Conservation (phyloP, 2,113 vertebrate genomes). For the Piaya cayana region DNA sequence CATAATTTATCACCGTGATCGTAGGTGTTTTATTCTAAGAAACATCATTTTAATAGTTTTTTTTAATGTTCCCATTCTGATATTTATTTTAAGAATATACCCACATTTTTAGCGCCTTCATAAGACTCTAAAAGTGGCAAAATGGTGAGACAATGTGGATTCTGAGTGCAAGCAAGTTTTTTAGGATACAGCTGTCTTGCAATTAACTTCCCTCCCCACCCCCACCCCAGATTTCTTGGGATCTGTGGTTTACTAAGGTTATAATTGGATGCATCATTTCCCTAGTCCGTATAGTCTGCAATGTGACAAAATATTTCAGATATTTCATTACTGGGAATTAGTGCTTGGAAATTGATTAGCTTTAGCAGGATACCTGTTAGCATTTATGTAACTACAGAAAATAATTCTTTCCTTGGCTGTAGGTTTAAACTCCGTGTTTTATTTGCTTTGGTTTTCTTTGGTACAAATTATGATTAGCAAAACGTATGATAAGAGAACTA, state of each 20-base stretch:
- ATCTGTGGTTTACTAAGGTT: background rate
- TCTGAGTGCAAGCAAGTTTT: background rate
- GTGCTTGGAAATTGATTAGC: background rate
- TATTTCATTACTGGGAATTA: background rate
- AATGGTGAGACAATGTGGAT: background rate
- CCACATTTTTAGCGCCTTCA: fast-evolving
- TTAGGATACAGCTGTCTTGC: background rate
- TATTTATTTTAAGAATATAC: background rate
- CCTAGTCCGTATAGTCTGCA: background rate
- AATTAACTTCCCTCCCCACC: background rate
- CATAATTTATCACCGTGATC: background rate
- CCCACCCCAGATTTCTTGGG: background rate
- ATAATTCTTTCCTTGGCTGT: background rate
- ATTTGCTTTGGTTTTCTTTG: background rate
- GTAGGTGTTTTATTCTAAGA: background rate
- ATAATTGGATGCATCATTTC: background rate
- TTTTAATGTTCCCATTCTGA: background rate
- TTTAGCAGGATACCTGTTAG: background rate
- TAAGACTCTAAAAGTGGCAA: background rate
- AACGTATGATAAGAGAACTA: background rate
- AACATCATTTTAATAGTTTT: background rate
- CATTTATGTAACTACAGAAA: background rate
- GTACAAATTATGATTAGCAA: background rate
- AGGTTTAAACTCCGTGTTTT: background rate
- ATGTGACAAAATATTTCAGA: background rate